A percentile compares a stretch with the other conserved stretches of the same genome.
Conservation (phyloP, 2,888 invertebrate species). For the Lathronympha strigana region DNA sequence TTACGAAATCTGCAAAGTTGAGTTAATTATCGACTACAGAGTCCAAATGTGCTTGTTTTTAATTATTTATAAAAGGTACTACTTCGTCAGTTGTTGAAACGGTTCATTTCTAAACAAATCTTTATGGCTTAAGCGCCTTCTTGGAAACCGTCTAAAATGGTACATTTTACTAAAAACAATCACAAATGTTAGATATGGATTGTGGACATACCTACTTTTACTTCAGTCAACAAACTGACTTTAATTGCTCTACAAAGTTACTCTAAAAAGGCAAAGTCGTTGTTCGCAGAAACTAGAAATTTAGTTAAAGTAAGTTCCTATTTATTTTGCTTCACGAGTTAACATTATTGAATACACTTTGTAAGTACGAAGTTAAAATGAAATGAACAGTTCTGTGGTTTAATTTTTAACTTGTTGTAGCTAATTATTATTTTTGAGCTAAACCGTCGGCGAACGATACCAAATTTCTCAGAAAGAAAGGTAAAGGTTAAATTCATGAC, state of each 20-base stretch:
- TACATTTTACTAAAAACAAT: too few species aligned
- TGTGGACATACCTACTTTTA: not conserved
- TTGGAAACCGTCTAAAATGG: too few species aligned
- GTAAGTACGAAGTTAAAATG: slow-evolving; percentile 6
- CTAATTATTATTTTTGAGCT: not conserved
- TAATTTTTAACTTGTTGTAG: not conserved
- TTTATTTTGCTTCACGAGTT: slow-evolving; percentile 23
- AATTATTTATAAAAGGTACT: too few species aligned
- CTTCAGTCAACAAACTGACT: slow-evolving; percentile 21
- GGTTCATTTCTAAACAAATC: too few species aligned
- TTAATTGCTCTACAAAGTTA: slow-evolving; percentile 27
- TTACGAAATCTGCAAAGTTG: too few species aligned
- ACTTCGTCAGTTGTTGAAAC: too few species aligned
- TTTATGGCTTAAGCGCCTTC: too few species aligned
- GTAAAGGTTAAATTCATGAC: too few species aligned
- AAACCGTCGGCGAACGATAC: too few species aligned
- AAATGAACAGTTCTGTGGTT: slow-evolving; percentile 9
- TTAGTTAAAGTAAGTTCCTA: slow-evolving; percentile 25
- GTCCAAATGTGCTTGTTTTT: too few species aligned
- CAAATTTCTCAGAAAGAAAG: too few species aligned
- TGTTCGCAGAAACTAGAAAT: slow-evolving; percentile 25
- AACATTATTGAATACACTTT: slow-evolving; percentile 25
- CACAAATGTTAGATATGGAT: not conserved
- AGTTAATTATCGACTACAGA: too few species aligned
- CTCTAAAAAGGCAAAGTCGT: slow-evolving; percentile 19